Percentiles rank a stretch among this genome's conserved stretches.
Conservation (phyloP, 1,140 invertebrate species). For the Spodoptera frugiperda region DNA sequence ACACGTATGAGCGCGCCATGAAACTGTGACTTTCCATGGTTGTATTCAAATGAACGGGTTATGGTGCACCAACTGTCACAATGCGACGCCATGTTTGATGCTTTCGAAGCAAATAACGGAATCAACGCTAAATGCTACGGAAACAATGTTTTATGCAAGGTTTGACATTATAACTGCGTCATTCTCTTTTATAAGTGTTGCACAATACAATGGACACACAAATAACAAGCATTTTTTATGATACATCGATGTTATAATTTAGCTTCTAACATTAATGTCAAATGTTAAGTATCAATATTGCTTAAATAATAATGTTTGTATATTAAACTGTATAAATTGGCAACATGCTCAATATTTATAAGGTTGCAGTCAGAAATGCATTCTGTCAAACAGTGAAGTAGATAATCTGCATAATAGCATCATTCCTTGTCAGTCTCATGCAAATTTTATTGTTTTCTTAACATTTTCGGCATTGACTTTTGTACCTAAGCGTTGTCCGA, state of each 20-base stretch:
- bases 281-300: background rate
- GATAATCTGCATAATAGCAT: constrained; percentile 22
- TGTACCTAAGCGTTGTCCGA: background rate
- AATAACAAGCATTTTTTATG: too few species aligned
- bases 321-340: background rate
- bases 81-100: constrained; percentile 31
- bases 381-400: background rate
- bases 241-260: background rate
- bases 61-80: constrained; percentile 36
- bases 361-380: constrained; percentile 17
- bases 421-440: constrained; percentile 3
- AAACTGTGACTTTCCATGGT: constrained; percentile 55
- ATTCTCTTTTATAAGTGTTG: constrained; percentile 3
- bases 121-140: constrained; percentile 15
- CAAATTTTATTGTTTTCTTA: constrained; percentile 10
- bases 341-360: constrained; percentile 3
- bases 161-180: background rate
- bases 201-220: too few species aligned
- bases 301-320: constrained; percentile 5
- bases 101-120: constrained; percentile 28
- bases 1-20: constrained; percentile 63
- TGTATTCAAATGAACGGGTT: constrained; percentile 46
- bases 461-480: constrained; percentile 9
- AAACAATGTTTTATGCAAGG: constrained; percentile 26
- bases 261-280: background rate